Conservation (phyloP, 1,140 invertebrate species). For the Heliconius congener region DNA sequence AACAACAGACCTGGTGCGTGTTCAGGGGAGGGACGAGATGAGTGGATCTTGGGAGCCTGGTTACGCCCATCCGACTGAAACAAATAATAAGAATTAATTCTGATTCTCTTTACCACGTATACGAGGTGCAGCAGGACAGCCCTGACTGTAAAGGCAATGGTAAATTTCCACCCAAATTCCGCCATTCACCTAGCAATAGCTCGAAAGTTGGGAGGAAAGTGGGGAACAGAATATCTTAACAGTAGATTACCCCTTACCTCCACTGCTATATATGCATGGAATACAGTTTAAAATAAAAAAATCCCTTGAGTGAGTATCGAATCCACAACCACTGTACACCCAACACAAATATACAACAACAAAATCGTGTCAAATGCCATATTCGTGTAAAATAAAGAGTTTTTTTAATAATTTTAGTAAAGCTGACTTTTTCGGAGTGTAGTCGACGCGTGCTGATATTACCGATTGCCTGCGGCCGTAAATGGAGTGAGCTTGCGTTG, state of each 20-base stretch:
- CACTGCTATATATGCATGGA: background rate
- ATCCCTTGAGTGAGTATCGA: too few relatives aligned
- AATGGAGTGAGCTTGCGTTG: conserved; percentile 2
- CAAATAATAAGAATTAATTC: conserved; percentile 40
- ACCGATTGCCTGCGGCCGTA: background rate
- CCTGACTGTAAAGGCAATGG: background rate
- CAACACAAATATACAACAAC: too few relatives aligned
- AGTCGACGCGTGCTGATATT: background rate
- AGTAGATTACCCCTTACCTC: background rate
- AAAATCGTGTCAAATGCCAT: background rate
- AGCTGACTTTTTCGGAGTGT: background rate
- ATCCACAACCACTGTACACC: too few relatives aligned
- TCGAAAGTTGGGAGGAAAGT: background rate
- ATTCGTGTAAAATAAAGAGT: background rate
- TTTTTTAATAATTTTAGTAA: background rate
- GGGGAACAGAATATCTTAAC: background rate
- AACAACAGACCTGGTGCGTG: conserved; percentile 56
- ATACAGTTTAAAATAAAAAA: background rate
- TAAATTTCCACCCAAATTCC: background rate
- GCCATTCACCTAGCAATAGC: background rate
- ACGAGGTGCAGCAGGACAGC: background rate
- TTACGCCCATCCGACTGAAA: conserved; percentile 78
- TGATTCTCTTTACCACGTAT: too few relatives aligned
- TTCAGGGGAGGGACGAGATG: conserved; percentile 72
- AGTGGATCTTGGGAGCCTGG: conserved; percentile 75